Evolutionary conservation across 1,140 invertebrate species (phyloP).

Genomic region (Ladona fulva): DNA sequence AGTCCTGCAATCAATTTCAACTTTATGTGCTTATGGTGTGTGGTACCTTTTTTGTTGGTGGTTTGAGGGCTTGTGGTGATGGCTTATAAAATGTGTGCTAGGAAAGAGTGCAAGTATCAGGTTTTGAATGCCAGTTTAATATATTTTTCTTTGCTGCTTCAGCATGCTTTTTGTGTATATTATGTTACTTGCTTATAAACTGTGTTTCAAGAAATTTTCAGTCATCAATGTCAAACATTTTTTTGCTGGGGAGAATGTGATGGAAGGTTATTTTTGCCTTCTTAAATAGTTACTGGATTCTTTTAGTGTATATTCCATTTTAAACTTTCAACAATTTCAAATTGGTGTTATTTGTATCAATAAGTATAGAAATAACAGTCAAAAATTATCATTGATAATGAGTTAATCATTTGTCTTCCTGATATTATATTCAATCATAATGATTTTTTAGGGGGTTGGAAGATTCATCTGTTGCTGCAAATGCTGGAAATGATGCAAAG

Average conservation of each 20-base stretch:
- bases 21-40: slow-evolving; percentile 2
- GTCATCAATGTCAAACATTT: too few species aligned
- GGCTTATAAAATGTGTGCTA: neutral
- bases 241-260: too few species aligned
- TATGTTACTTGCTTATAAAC: too few species aligned
- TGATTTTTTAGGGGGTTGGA: slow-evolving; percentile 28
- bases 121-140: neutral
- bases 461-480: slow-evolving; percentile 30
- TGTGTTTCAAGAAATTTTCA: too few species aligned
- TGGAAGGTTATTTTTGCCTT: too few species aligned
- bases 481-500: slow-evolving; percentile 36
- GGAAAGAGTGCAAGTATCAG: neutral
- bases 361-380: too few species aligned
- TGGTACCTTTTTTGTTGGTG: slow-evolving; percentile 3
- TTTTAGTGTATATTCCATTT: too few species aligned
- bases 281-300: too few species aligned
- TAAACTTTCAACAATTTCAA: too few species aligned
- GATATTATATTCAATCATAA: slow-evolving; percentile 15
- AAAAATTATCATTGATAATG: too few species aligned
- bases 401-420: too few species aligned
- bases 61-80: slow-evolving; percentile 7
- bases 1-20: neutral
- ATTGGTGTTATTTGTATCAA: too few species aligned
- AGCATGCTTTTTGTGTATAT: neutral
- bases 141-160: neutral